Evolutionary conservation across 2,797 vertebrate species (phyloP).

Genomic region (Heliangelus exortis): DNA sequence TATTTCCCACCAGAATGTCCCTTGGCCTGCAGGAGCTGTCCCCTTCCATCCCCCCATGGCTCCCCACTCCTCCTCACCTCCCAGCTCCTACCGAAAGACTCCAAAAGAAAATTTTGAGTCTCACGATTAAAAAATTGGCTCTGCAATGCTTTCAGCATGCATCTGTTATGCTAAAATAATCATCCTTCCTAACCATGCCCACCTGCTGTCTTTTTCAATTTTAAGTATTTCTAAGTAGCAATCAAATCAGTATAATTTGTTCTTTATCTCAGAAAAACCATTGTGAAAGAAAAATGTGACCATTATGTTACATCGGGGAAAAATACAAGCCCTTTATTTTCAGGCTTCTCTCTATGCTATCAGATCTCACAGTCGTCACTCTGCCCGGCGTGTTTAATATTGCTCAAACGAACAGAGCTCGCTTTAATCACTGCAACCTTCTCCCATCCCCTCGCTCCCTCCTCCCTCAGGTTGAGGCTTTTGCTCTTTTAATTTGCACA

Average conservation of each 20-base stretch:
- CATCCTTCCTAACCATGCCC: conserved; percentile 82
- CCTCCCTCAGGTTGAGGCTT: conserved; percentile 70
- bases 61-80: neutral
- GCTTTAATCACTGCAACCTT: conserved; percentile 81
- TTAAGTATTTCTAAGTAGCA: conserved; percentile 88
- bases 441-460: conserved; percentile 68
- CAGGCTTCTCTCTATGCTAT: conserved; percentile 80
- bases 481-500: conserved; percentile 68
- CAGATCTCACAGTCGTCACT: conserved; percentile 81
- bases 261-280: conserved; percentile 86
- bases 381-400: conserved; percentile 80
- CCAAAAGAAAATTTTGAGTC: conserved; percentile 11
- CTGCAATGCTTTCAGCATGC: conserved; percentile 79
- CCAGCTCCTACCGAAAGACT: neutral
- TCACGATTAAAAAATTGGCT: conserved; percentile 75
- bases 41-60: neutral
- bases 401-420: conserved; percentile 77
- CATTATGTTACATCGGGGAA: conserved; percentile 86
- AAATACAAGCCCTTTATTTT: conserved; percentile 83
- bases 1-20: neutral
- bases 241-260: conserved; percentile 88
- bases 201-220: conserved; percentile 87
- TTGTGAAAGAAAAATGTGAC: conserved; percentile 87
- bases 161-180: conserved; percentile 86
- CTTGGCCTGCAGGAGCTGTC: too few species aligned